phyloP scores from a whole-genome alignment of 2,888 invertebrate genomes.

The Leucophora obtusa region DNA sequence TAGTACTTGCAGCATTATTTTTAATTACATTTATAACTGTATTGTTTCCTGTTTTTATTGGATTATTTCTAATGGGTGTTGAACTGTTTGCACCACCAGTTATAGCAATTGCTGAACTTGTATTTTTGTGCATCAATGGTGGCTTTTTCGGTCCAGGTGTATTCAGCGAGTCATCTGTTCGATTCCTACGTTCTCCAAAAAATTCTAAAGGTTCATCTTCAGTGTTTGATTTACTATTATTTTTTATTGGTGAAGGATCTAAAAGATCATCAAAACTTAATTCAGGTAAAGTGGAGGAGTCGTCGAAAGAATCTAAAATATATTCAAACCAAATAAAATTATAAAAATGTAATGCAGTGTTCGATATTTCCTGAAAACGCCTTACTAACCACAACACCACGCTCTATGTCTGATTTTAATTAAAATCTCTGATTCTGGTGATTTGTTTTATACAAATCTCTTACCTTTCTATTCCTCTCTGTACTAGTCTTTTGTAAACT shows the following conservation, averaged over 20 bases:
- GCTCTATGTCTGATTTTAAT: too few relatives aligned
- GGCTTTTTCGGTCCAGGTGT: constrained; percentile 71
- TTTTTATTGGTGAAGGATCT: constrained; percentile 69
- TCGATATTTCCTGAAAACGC: neutral
- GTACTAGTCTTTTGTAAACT: too few relatives aligned
- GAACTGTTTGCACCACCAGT: constrained; percentile 26
- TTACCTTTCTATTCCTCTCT: neutral
- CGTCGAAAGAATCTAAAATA: constrained; percentile 70
- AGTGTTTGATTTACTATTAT: constrained; percentile 8
- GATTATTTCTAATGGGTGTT: constrained; percentile 42
- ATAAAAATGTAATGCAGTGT: neutral
- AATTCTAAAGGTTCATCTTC: constrained; percentile 49
- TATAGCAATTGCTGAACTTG: constrained; percentile 41
- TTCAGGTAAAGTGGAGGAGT: constrained; percentile 71
- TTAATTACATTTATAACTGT: constrained; percentile 27
- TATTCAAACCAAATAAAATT: neutral
- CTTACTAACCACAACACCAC: too few relatives aligned
- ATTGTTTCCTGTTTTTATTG: constrained; percentile 40
- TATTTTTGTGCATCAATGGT: constrained; percentile 43
- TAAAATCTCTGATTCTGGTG: too few relatives aligned
- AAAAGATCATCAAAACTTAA: constrained; percentile 73
- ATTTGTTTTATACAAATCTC: too few relatives aligned
- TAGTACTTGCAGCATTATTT: constrained; percentile 16
- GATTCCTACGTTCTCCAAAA: constrained; percentile 50
- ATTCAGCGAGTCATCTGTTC: constrained; percentile 68